Base-by-base conservation (phyloP, 2,888 invertebrate species). In the Panopea generosa region DNA sequence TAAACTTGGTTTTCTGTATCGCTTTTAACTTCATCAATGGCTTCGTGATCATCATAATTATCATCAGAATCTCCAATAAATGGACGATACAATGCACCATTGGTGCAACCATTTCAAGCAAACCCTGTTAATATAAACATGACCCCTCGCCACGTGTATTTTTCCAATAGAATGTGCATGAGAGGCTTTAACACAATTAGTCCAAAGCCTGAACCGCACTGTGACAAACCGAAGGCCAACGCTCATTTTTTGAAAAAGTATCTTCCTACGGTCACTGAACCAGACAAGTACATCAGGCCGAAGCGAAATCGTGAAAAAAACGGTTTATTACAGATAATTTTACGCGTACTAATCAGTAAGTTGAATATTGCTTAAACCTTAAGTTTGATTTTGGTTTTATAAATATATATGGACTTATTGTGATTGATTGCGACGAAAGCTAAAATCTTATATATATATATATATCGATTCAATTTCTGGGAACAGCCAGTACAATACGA, bases 141-240 rank as follows among this genome's bases (percentile, higher is more conserved):
- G 16, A 59, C 56, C 3, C 76, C 76, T 29, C 67, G 60, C 76
- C 76, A 76, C n/a, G 62, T 53, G 40, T 71, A 76, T 18, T 14
- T 26, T 4, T 56, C 62, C n/a, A 71, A 16, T 2, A 66, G 47
- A 3, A 45, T n/a, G 18, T 50, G 65, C 3, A 71, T 33, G 11
- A 76, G 29, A 2, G 76, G 76, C 16, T 53, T 43, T 2, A 76
- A 61, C 9, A 50, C 59, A 38, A 76, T 71, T 16, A 61, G 49
- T 26, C 76, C 76, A 0, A 76, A 57, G 22, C 76, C 76, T 27
- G 66, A 52, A 6, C 76, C 76, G 52, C 70, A 76, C 18, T 49
- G 33, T 2, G 61, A 52, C 7, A 76, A 61, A 0, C 76, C 76
- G 6, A 76, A 24, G 6, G 76, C 76, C 16, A 66, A 38, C n/a